Base-by-base conservation (phyloP, 1,140 invertebrate genomes). In the Diabrotica virgifera region DNA sequence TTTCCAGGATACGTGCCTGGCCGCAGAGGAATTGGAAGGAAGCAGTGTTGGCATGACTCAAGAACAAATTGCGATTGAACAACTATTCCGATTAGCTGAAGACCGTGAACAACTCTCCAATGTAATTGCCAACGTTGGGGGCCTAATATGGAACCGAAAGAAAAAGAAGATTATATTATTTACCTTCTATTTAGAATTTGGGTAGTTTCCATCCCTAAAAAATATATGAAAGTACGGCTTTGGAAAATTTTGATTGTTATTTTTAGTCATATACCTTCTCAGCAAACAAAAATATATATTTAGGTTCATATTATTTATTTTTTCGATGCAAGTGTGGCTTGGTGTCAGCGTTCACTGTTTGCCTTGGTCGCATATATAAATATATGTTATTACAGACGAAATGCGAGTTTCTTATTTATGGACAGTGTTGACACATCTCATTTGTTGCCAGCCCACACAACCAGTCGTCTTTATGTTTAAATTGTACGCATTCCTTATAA, bases 391-490 rank as follows among this genome's bases (percentile, higher is more conserved):
- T 68, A 68, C 63, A 65, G 63, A 59, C 55, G 55, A 46, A n/a
- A 68, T 65, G 60, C 52, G 67, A 65, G 67, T 68, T 65, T 68
- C 60, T 62, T 73, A 73, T 73, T 73, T 73, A 73, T 73, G 74
- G 71, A 74, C 72, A 73, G 71, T 76, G 74, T 76, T 76, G 74
- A 76, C 74, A 73, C 65, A 72, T 76, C 74, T 73, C 74, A 74
- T 76, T 76, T 76, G 74, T 76, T 71, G 68, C 46, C 70, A 64
- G 72, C 74, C 74, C 74, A 76, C 74, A 68, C 61, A 40, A 61
- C 50, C 24, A 71, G 35, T 69, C 72, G 67, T 71, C 63, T 70
- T 69, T 74, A 67, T 74, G 67, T 74, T 74, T 72, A 74, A 74
- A 74, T 74, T 74, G 74, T 74, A 73, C 67, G 66, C 71, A 73